A percentile compares a stretch with the other conserved stretches of the same genome.
phyloP scores from a whole-genome alignment of 2,888 invertebrate species.

The Rhimphoctona megacephalus region DNA sequence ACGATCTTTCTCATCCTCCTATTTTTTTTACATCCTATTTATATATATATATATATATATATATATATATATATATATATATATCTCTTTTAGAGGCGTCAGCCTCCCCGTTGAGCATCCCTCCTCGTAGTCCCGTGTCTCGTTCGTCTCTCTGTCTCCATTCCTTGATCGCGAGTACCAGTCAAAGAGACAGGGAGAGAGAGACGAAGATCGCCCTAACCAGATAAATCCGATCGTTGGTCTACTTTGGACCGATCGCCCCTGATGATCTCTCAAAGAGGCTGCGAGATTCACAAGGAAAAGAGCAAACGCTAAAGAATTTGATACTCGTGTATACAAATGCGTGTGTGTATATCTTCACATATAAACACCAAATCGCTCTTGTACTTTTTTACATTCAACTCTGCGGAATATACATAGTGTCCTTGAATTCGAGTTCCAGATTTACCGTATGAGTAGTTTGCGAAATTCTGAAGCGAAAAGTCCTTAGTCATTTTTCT shows the following conservation, averaged over 20 bases:
- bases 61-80: not conserved
- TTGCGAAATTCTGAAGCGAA: not conserved
- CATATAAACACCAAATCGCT: not conserved
- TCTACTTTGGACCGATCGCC: conserved; percentile 72
- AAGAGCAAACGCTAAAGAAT: conserved; percentile 56
- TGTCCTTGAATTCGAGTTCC: not conserved
- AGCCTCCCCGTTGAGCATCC: conserved; percentile 60
- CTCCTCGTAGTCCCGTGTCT: conserved; percentile 52
- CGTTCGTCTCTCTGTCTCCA: conserved; percentile 71
- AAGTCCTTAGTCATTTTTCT: not conserved
- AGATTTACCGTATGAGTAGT: not conserved
- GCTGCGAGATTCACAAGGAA: conserved; percentile 49
- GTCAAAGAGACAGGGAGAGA: conserved; percentile 14
- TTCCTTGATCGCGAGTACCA: conserved; percentile 56
- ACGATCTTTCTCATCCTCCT: conserved; percentile 53
- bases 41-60: conserved; percentile 3
- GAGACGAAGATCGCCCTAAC: conserved; percentile 60
- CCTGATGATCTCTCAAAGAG: conserved; percentile 67
- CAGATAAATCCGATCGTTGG: conserved; percentile 72
- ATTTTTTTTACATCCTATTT: conserved; percentile 50
- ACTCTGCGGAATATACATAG: not conserved
- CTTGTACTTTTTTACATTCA: not conserved
- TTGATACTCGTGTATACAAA: not conserved
- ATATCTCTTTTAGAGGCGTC: conserved; percentile 57
- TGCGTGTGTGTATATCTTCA: not conserved